Evolutionary conservation across 2,888 invertebrate genomes (phyloP), one percentile per base, ranked within the genome.

Genomic region (Sepioteuthis lessoniana): DNA sequence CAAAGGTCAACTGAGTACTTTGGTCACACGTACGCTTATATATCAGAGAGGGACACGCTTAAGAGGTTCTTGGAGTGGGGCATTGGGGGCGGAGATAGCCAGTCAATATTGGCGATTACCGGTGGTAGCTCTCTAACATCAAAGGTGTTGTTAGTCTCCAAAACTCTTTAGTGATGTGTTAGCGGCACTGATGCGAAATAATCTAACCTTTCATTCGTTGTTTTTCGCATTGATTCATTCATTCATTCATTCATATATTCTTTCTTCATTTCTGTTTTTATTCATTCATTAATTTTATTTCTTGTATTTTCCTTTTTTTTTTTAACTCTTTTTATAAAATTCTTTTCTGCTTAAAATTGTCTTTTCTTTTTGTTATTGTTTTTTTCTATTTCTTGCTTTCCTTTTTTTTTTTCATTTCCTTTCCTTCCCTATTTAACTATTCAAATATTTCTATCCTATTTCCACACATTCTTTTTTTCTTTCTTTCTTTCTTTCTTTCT

Each of bases 21-120:
- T 76, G 76, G 76, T 76, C 76, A 76, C 76, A 76, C n/a, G n/a
- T 76, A 76, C 35, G n/a, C 35, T n/a, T 76, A 76, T 76, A n/a
- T 76, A 76, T 76, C 76, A 76, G 76, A 19, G n/a, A 19, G 76
- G 2, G 76, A 76, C n/a, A 76, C 16, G 76, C n/a, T 76, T 76
- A n/a, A 76, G 76, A 76, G 76, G 76, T 76, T 76, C 76, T 76
- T n/a, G 35, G 76, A 35, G 35, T 76, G 76, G 10, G 76, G 19
- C 35, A n/a, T 76, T 76, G 35, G 76, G n/a, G 35, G 76, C n/a
- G 76, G n/a, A n/a, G n/a, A 76, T 16, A 76, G 76, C 76, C n/a
- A 76, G 76, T 76, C 76, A 76, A 76, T 76, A 76, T 76, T 76
- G 76, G 35, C 76, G 76, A 76, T 76, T 76, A 76, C 76, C 76